Percentiles rank a stretch among this genome's conserved stretches.
These are phyloP conservation scores for Eupsittula cactorum DNA, from an alignment of 2,113 vertebrate genomes.

Conservation along the genomic window DNA sequence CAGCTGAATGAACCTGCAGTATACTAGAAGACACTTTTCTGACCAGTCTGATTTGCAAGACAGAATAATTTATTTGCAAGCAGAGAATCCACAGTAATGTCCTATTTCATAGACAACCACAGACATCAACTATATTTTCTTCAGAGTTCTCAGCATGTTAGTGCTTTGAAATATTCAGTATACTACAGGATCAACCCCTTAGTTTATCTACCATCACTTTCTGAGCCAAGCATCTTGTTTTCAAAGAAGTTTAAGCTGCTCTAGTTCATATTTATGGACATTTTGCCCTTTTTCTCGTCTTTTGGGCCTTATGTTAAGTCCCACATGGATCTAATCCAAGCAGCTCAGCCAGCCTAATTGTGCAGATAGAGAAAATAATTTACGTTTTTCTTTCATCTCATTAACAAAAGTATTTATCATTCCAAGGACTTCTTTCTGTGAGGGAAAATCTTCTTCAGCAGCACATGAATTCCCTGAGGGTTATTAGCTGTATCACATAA, in stretches of 20 bases:
- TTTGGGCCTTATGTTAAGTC: background rate
- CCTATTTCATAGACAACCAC: background rate
- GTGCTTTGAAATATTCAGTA: background rate
- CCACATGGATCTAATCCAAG: background rate
- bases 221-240: background rate
- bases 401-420: background rate
- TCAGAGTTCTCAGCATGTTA: background rate
- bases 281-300: background rate
- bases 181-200: background rate
- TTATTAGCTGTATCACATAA: background rate
- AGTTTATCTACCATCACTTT: background rate
- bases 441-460: background rate
- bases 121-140: background rate
- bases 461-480: background rate
- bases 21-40: background rate
- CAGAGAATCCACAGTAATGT: background rate
- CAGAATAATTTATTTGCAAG: background rate
- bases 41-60: background rate
- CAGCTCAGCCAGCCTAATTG: background rate
- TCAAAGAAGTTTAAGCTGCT: background rate
- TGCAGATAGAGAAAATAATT: background rate
- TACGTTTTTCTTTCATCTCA: background rate
- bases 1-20: background rate
- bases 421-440: background rate
- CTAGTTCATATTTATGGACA: background rate